These are phyloP conservation scores for Plestiodon gilberti DNA, from an alignment of 2,113 vertebrate species.

Conservation along the genomic window DNA sequence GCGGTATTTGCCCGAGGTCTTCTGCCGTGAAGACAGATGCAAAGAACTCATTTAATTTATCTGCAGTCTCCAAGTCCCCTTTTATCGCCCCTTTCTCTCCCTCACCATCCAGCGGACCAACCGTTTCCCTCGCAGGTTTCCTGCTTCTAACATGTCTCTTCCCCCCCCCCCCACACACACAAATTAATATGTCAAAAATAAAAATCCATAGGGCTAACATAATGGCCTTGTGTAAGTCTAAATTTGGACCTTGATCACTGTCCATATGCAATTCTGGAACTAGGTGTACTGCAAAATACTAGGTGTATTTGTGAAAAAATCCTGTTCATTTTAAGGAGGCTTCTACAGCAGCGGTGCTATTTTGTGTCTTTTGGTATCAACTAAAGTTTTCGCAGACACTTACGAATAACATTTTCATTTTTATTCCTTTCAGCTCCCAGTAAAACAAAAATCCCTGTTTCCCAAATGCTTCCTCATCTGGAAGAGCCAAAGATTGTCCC, in stretches of 20 bases:
- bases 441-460: conserved; percentile 57
- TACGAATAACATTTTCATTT: not conserved
- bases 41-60: no score
- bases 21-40: no score
- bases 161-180: no score
- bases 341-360: not conserved
- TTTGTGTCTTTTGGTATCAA: not conserved
- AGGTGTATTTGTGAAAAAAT: not conserved
- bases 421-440: conserved; percentile 57
- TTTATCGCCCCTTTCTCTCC: no score
- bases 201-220: not conserved
- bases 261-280: not conserved
- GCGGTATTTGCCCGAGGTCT: no score
- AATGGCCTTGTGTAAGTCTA: not conserved
- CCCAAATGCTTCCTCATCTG: conserved; percentile 48
- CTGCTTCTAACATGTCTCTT: no score
- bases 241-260: not conserved
- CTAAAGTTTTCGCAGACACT: not conserved
- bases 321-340: not conserved
- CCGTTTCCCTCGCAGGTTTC: no score
- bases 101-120: no score
- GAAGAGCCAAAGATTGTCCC: conserved; percentile 43
- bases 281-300: not conserved
- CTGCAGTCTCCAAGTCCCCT: no score
- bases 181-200: no score